A percentile compares a stretch with the other conserved stretches of the same genome.
These are phyloP conservation scores for Bombus confusus DNA, from an alignment of 1,140 invertebrate genomes.

Conservation along the genomic window DNA sequence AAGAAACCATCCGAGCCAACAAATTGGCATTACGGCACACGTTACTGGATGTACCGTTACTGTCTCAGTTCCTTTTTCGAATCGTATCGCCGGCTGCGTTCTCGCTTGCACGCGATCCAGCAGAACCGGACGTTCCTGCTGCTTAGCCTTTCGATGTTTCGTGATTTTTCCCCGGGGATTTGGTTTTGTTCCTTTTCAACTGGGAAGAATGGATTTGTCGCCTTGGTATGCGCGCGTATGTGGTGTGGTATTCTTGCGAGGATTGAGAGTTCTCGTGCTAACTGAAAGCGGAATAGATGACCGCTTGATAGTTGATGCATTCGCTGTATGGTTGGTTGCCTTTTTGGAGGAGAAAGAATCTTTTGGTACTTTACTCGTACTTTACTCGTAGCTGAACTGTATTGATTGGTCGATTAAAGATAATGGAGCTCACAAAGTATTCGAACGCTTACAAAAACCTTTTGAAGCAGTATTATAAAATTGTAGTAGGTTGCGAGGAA, in stretches of 20 bases:
- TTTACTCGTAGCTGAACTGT: too few species aligned
- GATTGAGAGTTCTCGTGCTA: not conserved
- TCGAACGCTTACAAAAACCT: too few species aligned
- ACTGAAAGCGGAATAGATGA: not conserved
- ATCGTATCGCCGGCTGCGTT: conserved; percentile 49
- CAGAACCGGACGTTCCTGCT: conserved; percentile 30
- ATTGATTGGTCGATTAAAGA: too few species aligned
- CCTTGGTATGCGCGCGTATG: not conserved
- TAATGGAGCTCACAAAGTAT: too few species aligned
- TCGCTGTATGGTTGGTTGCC: too few species aligned
- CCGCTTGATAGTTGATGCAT: too few species aligned
- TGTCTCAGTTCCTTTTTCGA: conserved; percentile 60
- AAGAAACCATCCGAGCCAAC: conserved; percentile 46
- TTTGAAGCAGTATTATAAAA: too few species aligned
- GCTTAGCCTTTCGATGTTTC: conserved; percentile 29
- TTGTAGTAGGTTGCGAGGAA: too few species aligned
- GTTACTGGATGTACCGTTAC: conserved; percentile 57
- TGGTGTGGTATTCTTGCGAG: not conserved
- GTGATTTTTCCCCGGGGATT: conserved; percentile 12
- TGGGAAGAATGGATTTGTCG: not conserved
- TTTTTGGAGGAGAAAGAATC: too few species aligned
- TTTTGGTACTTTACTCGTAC: too few species aligned
- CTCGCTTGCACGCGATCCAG: conserved; percentile 37
- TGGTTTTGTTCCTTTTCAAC: not conserved
- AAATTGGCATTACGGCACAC: conserved; percentile 66